Evolutionary conservation across 2,113 vertebrate species (phyloP), one percentile per base, ranked within the genome.

Genomic region (Amazona guildingii): DNA sequence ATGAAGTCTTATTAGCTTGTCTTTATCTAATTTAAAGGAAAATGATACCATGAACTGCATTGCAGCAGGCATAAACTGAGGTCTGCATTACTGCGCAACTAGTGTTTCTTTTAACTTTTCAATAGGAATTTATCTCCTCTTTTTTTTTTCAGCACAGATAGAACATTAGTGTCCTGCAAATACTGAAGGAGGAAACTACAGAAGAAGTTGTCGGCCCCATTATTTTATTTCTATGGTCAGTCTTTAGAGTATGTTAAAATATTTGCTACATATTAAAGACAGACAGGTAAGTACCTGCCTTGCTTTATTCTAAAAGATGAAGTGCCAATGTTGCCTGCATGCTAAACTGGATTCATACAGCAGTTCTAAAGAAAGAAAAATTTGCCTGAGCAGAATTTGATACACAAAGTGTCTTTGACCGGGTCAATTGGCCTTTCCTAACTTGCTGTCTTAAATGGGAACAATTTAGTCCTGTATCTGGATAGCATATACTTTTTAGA

Each of bases 21-120:
- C 66, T 82, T 95, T 75, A 54, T 19, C 62, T 91, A 91, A 78
- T 67, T 79, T 85, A 83, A 72, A 85, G 70, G 72, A 66, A 68
- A 76, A 46, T 9, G 25, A 79, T 73, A 61, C 8, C 51, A 23
- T 75, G 64, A 91, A 48, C 18, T 92, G 49, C 55, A 88, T 49
- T 88, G 61, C 69, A 86, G 41, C 35, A 90, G 66, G 49, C 46
- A 57, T 14, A 39, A 88, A 27, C 24, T 24, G 57, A 66, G 20
- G 24, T 90, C 57, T 73, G 28, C 20, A 49, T 16, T 35, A 18
- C 28, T 52, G 18, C 18, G 17, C 37, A 62, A 37, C 12, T 24
- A 18, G 5, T 5, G 19, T 23, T 57, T 21, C 46, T 44, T 74
- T 20, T 31, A 33, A 20, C 33, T 80, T 48, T 33, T 29, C 24